Evolutionary conservation across 2,797 vertebrate species (phyloP).

Genomic region (Chloroceryle inda): DNA sequence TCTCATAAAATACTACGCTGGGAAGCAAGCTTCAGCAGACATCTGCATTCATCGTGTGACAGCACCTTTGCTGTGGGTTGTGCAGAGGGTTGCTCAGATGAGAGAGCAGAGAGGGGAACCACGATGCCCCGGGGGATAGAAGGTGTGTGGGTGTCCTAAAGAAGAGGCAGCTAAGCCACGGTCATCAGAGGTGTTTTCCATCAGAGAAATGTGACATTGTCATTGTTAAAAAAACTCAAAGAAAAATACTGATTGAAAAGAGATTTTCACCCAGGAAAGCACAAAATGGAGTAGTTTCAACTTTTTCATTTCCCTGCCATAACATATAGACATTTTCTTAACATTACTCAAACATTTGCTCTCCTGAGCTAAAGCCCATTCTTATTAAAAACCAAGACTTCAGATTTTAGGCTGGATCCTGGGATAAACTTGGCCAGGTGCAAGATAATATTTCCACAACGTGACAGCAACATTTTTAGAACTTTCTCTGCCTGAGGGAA

Average conservation of each 20-base stretch:
- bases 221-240: not conserved
- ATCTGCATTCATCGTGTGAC: accelerated
- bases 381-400: not conserved
- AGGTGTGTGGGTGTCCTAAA: not conserved
- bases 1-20: not conserved
- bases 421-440: not conserved
- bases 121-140: too few relatives aligned
- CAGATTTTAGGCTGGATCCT: not conserved
- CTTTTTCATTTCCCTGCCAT: not conserved
- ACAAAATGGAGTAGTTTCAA: not conserved
- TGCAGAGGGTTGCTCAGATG: too few relatives aligned
- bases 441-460: not conserved
- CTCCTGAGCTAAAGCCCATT: not conserved
- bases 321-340: not conserved
- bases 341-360: not conserved
- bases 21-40: not conserved
- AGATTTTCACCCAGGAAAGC: not conserved
- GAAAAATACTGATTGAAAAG: not conserved
- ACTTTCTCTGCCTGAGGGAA: not conserved
- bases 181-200: not conserved
- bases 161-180: not conserved
- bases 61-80: not conserved
- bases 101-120: not conserved
- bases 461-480: not conserved
- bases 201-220: accelerated